phyloP scores from a whole-genome alignment of 2,113 vertebrate species.

The Hylia prasina region DNA sequence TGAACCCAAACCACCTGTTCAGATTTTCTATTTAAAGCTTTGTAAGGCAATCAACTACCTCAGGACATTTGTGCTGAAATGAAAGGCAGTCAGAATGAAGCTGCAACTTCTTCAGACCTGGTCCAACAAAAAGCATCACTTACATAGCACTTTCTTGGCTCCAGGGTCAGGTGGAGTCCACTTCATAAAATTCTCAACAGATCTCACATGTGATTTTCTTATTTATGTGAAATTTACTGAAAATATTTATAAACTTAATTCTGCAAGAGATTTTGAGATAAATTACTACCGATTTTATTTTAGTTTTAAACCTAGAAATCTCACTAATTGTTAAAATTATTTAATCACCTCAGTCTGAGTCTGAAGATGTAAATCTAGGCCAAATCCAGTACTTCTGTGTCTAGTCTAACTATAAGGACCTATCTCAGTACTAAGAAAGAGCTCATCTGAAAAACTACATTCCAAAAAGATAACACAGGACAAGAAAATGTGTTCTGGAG shows the following conservation, averaged over 20 bases:
- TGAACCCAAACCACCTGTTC: slow-evolving; percentile 74
- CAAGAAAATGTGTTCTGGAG: neutral
- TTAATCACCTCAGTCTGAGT: neutral
- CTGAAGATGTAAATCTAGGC: neutral
- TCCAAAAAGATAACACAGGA: neutral
- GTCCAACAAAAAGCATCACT: neutral
- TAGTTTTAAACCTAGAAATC: neutral
- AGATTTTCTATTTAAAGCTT: slow-evolving; percentile 60
- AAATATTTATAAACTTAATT: neutral
- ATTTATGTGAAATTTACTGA: neutral
- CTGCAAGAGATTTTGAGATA: neutral
- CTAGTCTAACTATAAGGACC: neutral
- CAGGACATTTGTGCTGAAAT: neutral
- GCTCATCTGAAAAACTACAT: neutral
- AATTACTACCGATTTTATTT: neutral
- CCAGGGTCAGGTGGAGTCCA: neutral
- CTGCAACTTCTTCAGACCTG: neutral
- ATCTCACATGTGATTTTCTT: neutral
- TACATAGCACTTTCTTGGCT: neutral
- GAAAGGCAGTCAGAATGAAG: neutral
- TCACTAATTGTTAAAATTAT: neutral
- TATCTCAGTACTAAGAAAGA: neutral
- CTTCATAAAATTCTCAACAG: neutral
- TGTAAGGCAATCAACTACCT: slow-evolving; percentile 36
- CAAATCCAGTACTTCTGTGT: neutral